Base-by-base conservation (phyloP, 2,113 vertebrate genomes). In the Gorsachius goisagi region DNA sequence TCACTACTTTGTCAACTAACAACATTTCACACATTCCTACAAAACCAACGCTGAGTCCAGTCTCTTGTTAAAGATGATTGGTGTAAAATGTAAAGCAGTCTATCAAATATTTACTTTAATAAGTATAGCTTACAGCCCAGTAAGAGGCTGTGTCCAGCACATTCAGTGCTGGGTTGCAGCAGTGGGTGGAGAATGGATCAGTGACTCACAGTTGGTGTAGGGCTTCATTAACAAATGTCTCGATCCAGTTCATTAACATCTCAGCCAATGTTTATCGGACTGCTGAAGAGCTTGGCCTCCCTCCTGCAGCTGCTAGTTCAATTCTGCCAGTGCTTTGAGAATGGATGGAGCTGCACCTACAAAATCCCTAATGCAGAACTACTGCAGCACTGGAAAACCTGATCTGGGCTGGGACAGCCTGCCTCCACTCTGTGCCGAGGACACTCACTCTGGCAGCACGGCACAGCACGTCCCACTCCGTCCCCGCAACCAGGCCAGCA, bases 381-480 rank as follows among this genome's bases (percentile, higher is more conserved):
- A 50, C 80, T 28, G 37, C 87, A 75, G 80, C 56, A 52, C 73
- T 49, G 76, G 66, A 73, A 95, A 79, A 73, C 10, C 12, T 37
- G 41, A 30, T 27, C 7, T 37, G 64, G 63, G 50, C 85, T 55
- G 24, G 49, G 50, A 44, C 55, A 77, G 75, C 55, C 79, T 30
- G 23, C 17, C 37, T 63, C 56, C 41, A 85, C 75, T 27, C 44
- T 0, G 0, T 2, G 4, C 77, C 4, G 3, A 74, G 64, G 60
- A 67, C 37, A 47, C 76, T 33, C n/a, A 12, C 76, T 24, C 79
- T 4, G 7, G 28, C 5, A 9, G 44, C 69, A 85, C 0, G 0
- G 30, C 60, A 35, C 0, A 4, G 49, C 80, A 60, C 1, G 0
- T n/a, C 55, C 39, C 41, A 63, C 39, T n/a, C 72, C 0, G 0